Base-by-base conservation (phyloP, 2,888 invertebrate genomes). In the Agrochola macilenta region DNA sequence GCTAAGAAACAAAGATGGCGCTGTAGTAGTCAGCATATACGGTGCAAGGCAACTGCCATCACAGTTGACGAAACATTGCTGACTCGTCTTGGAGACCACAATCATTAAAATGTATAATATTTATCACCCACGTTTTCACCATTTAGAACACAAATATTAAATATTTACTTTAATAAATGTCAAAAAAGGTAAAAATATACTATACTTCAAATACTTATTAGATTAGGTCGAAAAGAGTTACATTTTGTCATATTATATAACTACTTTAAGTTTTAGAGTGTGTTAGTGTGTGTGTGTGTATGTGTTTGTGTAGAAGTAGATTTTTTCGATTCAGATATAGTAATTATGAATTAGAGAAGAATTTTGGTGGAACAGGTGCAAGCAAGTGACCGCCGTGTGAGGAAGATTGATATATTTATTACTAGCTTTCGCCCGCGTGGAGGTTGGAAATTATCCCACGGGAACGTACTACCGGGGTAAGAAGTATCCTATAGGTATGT, bases 1-100 rank as follows among this genome's bases (percentile, higher is more conserved):
- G 69, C 61, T 35, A 49, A 49, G 4, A 92, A 88, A 46, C 85
- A 79, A 46, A 82, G 89, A 17, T 90, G 90, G 90, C 76, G 87
- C 2, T 91, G 90, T 64, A 87, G 89, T 1, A 87, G 88, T 12
- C 86, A 83, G 26, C 78, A 77, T 54, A 76, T 75, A 20, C 78
- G 87, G 5, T 87, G 87, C 65, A 88, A 78, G 65, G 87, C 88
- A 23, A 71, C 74, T 14, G 79, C 85, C 1, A 39, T 78, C 5
- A 84, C 88, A 0, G 49, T 88, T 11, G 74, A 74, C 12, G 74
- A 86, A 9, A 65, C 78, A 9, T 64, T 81, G 2, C 30, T 83
- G 4, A 69, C 72, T 0, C 69, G 76, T 35, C 64, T 69, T 54
- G 86, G 83, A 49, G 73, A 76, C 9, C 84, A 84, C 35, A 84